Evolutionary conservation across 2,113 vertebrate genomes (phyloP), one percentile per base, ranked within the genome.

Genomic region (Phasianus colchicus): DNA sequence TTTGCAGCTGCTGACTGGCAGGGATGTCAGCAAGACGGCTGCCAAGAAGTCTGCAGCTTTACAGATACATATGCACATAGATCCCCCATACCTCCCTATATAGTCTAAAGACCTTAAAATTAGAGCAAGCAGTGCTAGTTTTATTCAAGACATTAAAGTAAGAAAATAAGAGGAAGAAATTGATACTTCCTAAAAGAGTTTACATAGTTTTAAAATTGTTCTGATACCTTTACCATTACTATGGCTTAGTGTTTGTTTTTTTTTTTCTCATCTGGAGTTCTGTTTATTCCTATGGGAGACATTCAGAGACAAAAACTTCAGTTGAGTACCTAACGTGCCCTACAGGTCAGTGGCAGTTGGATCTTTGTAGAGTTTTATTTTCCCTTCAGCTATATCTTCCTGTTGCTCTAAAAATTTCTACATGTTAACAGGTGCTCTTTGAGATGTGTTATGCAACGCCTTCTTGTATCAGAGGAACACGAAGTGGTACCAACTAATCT

Each of bases 1-100:
- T 72, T 66, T 61, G 43, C 67, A 84, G 89, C 93, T 96, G 83
- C 95, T 95, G 94, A 88, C 80, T 90, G 96, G 89, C 92, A 92
- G 86, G 57, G 60, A 79, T 95, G 83, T 78, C 60, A 66, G 90
- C 83, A 86, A 85, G 48, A 72, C 47, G 69, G 45, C 48, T 72
- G 75, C 79, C 79, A 72, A 14, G 73, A 89, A 97, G 71, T 27
- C 81, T 95, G 47, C 71, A 74, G 74, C 83, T 91, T 9, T 29
- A 80, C 22, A 73, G 66, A 63, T 45, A 71, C 18, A 24, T n/a
- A 9, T 54, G 48, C 75, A 65, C 64, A 86, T 60, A 32, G 27
- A 47, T 38, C 11, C 5, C 27, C 66, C 67, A 76, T 47, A 60
- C 64, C 34, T 38, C 13, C 25, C 65, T 73, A 30, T 13, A 10